Evolutionary conservation across 2,888 invertebrate species (phyloP).

Genomic region (Dicyrtoma fusca): DNA sequence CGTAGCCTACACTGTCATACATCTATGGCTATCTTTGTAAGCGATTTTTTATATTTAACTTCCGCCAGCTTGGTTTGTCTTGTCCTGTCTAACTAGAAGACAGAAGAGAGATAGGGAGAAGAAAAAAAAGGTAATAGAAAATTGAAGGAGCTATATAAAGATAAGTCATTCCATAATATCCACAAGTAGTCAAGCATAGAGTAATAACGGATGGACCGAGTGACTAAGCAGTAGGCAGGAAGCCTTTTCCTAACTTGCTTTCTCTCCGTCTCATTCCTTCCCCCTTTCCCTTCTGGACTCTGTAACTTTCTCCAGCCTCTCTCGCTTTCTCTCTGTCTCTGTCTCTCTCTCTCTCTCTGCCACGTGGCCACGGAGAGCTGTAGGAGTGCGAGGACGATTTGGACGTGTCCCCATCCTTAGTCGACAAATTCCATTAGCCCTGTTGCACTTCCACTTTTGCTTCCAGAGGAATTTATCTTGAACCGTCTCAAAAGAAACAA

Average conservation of each 20-base stretch:
- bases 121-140: neutral
- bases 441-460: neutral
- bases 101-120: neutral
- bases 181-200: constrained; percentile 9
- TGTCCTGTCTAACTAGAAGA: neutral
- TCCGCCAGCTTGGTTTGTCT: neutral
- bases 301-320: neutral
- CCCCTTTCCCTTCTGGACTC: neutral
- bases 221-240: constrained; percentile 18
- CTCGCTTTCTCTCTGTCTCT: neutral
- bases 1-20: neutral
- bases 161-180: constrained; percentile 7
- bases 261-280: neutral
- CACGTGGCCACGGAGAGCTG: neutral
- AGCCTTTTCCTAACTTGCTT: constrained; percentile 1
- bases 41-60: neutral
- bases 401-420: constrained; percentile 18
- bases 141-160: neutral
- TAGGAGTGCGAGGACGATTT: constrained; percentile 28
- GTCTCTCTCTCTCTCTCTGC: neutral
- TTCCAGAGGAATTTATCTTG: constrained; percentile 9
- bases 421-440: constrained; percentile 32
- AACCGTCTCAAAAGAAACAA: constrained; percentile 15
- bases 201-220: constrained; percentile 19
- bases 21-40: neutral